These are phyloP conservation scores for Xenus cinereus DNA, from an alignment of 2,113 vertebrate genomes.

Conservation along the genomic window DNA sequence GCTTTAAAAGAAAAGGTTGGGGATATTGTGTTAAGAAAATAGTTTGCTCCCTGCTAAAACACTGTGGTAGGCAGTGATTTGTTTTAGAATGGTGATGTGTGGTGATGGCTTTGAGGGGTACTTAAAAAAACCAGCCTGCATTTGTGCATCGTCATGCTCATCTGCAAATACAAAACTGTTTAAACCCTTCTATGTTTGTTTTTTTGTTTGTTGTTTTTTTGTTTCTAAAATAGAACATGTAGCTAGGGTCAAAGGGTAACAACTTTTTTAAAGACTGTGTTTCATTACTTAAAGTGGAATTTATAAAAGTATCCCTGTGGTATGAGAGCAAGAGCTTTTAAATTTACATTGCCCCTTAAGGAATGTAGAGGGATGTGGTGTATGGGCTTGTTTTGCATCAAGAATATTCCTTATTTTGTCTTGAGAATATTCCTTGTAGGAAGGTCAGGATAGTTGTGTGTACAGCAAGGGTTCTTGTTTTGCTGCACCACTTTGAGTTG, in stretches of 20 bases:
- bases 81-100: not conserved
- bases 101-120: not conserved
- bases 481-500: not conserved
- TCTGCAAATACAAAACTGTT: not conserved
- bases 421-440: not conserved
- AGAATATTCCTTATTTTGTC: not conserved
- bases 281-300: not conserved
- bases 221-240: not conserved
- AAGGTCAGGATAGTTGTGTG: not conserved
- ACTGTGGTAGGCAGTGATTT: not conserved
- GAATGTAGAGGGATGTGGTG: not conserved
- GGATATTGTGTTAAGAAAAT: not conserved
- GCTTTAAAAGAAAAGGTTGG: not conserved
- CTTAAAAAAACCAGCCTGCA: not conserved
- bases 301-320: not conserved
- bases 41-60: not conserved
- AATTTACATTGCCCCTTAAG: not conserved
- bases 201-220: not conserved
- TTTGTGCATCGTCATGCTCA: not conserved
- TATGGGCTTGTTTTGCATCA: not conserved
- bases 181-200: accelerated
- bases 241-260: not conserved
- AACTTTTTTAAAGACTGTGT: not conserved
- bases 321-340: not conserved
- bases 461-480: not conserved